Percentiles rank a stretch among this genome's conserved stretches.
Conservation (phyloP, 2,113 vertebrate species). For the Piliocolobus tephrosceles region DNA sequence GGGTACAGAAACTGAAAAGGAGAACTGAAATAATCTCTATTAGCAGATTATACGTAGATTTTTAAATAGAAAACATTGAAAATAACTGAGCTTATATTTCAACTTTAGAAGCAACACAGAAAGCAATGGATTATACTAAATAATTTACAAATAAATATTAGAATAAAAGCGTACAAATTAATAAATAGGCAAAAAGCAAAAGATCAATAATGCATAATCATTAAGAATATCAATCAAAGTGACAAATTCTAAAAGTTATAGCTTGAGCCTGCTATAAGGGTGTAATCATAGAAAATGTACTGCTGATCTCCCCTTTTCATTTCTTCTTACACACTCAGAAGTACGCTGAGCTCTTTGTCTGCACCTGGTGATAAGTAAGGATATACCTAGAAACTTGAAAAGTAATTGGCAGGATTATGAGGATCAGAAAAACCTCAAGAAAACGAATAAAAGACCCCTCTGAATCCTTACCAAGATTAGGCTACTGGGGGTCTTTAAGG, state of each 20-base stretch:
- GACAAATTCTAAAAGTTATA: not conserved
- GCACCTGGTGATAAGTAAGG: not conserved
- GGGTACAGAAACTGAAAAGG: not conserved
- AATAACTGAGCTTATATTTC: not conserved
- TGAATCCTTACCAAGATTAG: not conserved
- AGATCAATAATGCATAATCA: not conserved
- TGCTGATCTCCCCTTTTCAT: rapidly evolving
- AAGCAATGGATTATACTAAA: not conserved
- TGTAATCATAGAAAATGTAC: not conserved
- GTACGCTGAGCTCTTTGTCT: not conserved
- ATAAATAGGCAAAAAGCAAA: not conserved
- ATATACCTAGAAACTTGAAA: not conserved
- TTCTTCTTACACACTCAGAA: not conserved
- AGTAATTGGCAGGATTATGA: not conserved
- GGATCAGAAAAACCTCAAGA: not conserved
- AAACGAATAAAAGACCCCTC: not conserved
- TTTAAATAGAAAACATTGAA: not conserved
- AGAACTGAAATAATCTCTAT: not conserved
- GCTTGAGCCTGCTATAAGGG: not conserved
- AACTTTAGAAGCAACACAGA: not conserved
- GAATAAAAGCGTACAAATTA: not conserved
- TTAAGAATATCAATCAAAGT: not conserved
- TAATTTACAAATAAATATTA: not conserved
- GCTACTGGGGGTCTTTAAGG: not conserved
- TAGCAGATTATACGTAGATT: not conserved